Conservation (phyloP, 2,113 vertebrate species). For the Caracal caracal region DNA sequence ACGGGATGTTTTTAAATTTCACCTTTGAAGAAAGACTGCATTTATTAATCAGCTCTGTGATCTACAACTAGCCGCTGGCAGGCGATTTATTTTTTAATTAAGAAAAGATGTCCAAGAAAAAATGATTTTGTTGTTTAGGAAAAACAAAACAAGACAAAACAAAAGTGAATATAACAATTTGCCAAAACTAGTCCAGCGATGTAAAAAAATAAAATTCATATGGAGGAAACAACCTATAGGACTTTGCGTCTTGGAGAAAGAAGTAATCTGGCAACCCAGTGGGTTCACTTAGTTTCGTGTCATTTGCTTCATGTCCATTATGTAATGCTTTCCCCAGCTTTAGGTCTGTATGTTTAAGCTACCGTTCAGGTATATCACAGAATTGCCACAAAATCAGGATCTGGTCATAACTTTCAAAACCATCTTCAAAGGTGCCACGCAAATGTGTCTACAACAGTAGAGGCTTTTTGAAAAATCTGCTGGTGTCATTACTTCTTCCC, state of each 20-base stretch:
- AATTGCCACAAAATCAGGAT: constrained; percentile 54
- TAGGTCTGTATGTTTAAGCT: constrained; percentile 66
- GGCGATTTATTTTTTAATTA: constrained; percentile 32
- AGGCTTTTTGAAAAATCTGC: constrained; percentile 39
- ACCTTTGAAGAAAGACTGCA: neutral
- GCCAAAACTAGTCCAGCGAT: constrained; percentile 2
- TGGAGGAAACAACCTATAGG: neutral
- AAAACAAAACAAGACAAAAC: neutral
- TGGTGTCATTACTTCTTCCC: constrained; percentile 67
- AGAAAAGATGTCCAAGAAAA: constrained; percentile 15
- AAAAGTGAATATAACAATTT: constrained; percentile 18
- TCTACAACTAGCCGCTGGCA: neutral
- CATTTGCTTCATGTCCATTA: constrained; percentile 76
- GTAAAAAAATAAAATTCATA: constrained; percentile 35
- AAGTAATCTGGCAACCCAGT: neutral
- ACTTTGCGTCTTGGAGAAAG: neutral
- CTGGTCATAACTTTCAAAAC: constrained; percentile 65
- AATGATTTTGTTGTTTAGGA: neutral
- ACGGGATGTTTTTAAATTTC: constrained; percentile 1
- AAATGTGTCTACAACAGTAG: neutral
- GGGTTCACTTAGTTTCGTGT: constrained; percentile 64
- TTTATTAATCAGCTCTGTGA: neutral
- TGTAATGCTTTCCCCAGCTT: constrained; percentile 78
- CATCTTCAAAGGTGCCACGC: constrained; percentile 41
- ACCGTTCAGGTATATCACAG: constrained; percentile 50